Base-by-base conservation (phyloP, 2,888 invertebrate genomes). In the Myopa testacea region DNA sequence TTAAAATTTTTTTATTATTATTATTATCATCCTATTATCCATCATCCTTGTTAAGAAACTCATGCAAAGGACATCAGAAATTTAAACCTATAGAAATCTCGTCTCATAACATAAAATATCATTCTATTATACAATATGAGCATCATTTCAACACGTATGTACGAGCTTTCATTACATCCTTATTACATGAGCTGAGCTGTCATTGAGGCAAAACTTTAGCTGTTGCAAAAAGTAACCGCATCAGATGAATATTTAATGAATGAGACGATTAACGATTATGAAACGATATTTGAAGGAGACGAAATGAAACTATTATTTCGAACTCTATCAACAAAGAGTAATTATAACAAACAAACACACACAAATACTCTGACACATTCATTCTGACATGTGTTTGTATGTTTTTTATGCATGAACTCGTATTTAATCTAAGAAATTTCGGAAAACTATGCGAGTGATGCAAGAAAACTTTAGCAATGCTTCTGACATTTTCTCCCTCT, bases 181-280 rank as follows among this genome's bases (percentile, higher is more conserved):
- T 72, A 8, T n/a, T 19, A 62, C 45, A 14, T 45, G 19, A 40
- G 34, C 50, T 45, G 19, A 40, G 34, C 50, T 50, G 62, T 73
- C 73, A 73, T 73, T 63, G 40, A 10, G 40, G 50, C 19, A 63
- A 73, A 73, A 73, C 73, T 73, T 63, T 45, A 14, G 73, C 26
- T 58, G 16, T 38, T 8, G 16, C 2, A 26, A 26, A 26, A 16
- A 26, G n/a, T 37, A 55, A 14, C 73, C 62, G 16, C 45, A 63
- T 5, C 6, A 34, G 3, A 63, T 73, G 62, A 75, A 68, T 75
- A 68, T 67, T 75, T 68, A 34, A 75, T 75, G 55, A 26, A 67
- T 7, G n/a, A 60, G 37, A 16, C 63, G 34, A 34, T 68, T 58
- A 58, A 58, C 38, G 67, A 58, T 75, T 75, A 68, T 68, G 58